phyloP scores from a whole-genome alignment of 2,113 vertebrate genomes.

The Hippocampus mohnikei region DNA sequence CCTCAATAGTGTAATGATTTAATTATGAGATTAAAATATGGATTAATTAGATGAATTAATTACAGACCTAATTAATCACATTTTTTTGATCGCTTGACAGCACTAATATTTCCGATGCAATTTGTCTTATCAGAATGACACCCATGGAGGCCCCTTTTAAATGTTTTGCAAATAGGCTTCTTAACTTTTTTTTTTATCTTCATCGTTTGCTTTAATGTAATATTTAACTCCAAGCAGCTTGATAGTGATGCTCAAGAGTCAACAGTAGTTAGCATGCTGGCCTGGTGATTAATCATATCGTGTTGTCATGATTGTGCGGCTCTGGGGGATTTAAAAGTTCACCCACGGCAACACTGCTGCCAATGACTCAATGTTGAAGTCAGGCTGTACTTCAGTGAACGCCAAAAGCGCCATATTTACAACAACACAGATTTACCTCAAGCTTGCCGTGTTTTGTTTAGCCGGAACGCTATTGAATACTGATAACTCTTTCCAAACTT shows the following conservation, averaged over 20 bases:
- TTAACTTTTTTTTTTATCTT: not conserved
- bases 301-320: not conserved
- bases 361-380: not conserved
- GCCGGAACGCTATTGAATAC: slow-evolving; percentile 10
- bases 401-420: not conserved
- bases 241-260: not conserved
- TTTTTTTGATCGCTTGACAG: no score
- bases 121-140: not conserved
- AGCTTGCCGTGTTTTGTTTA: not conserved
- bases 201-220: not conserved
- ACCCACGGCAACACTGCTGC: slow-evolving; percentile 18
- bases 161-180: not conserved
- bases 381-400: not conserved
- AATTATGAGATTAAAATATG: no score
- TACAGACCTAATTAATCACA: no score
- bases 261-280: slow-evolving; percentile 14
- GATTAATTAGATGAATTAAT: no score
- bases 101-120: no score
- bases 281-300: slow-evolving; percentile 25
- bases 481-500: not conserved
- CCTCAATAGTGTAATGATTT: no score
- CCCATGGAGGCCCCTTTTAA: not conserved
- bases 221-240: not conserved
- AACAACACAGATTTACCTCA: not conserved
- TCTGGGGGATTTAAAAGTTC: slow-evolving; percentile 53